Conservation (phyloP, 2,888 invertebrate species). For the Pammene fasciana region DNA sequence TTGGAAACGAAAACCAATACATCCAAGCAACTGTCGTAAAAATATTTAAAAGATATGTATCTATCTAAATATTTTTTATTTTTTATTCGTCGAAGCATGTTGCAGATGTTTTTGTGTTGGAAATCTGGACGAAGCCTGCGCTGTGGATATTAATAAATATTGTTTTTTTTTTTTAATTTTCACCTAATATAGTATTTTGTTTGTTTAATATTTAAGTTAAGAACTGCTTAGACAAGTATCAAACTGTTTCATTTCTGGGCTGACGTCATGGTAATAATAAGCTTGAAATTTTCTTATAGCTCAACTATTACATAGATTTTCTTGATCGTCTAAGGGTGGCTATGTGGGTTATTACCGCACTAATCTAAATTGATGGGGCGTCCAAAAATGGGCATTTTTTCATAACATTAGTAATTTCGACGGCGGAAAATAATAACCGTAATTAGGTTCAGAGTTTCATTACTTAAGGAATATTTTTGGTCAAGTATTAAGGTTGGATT, state of each 20-base stretch:
- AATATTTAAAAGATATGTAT: too few species aligned
- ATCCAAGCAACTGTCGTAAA: too few species aligned
- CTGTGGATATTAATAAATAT: too few species aligned
- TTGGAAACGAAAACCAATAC: too few species aligned
- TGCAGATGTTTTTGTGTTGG: too few species aligned
- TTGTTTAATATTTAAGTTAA: too few species aligned
- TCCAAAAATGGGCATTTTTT: conserved; percentile 77
- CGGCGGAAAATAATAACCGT: conserved; percentile 81
- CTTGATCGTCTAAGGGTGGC: conserved; percentile 70
- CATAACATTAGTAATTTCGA: conserved; percentile 79
- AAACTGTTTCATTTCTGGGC: conserved; percentile 49
- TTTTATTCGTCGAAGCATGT: too few species aligned
- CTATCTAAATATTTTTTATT: too few species aligned
- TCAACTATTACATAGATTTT: conserved; percentile 79
- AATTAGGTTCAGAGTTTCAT: conserved; percentile 71
- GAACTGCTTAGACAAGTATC: conserved; percentile 49
- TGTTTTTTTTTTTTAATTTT: too few species aligned
- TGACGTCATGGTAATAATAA: conserved; percentile 74
- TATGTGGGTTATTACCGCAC: conserved; percentile 72
- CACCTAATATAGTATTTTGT: too few species aligned
- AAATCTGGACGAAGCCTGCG: too few species aligned
- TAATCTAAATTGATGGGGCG: conserved; percentile 83
- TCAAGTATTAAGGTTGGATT: conserved; percentile 60
- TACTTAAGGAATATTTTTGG: conserved; percentile 73
- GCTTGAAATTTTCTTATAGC: conserved; percentile 80